phyloP scores from a whole-genome alignment of 2,113 vertebrate species.

The Hiodon alosoides region DNA sequence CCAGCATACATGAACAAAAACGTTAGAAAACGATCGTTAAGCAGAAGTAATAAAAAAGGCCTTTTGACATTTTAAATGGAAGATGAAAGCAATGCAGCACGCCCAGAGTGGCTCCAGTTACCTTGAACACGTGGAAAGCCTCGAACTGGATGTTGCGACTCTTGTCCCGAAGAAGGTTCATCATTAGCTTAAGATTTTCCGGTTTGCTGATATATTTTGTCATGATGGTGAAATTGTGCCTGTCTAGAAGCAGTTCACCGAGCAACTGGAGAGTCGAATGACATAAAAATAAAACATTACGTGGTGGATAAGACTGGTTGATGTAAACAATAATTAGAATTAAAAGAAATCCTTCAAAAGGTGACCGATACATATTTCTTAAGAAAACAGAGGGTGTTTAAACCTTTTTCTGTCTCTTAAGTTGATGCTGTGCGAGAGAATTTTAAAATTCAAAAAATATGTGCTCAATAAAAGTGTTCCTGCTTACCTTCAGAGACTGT shows the following conservation, averaged over 20 bases:
- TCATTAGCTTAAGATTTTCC: constrained; percentile 81
- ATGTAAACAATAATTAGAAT: background rate
- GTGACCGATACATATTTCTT: no score
- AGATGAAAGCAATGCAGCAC: background rate
- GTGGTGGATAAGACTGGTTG: background rate
- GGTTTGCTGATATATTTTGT: constrained; percentile 83
- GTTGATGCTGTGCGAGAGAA: background rate
- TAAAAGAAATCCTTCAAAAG: no score
- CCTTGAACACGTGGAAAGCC: constrained; percentile 83
- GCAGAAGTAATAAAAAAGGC: background rate
- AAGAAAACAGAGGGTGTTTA: no score
- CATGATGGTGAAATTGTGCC: constrained; percentile 83
- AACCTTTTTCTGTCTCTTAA: background rate
- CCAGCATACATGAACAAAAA: no score
- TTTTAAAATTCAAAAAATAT: background rate
- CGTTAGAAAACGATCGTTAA: background rate
- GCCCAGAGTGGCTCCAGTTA: constrained; percentile 28
- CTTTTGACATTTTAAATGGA: background rate
- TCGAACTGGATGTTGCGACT: constrained; percentile 83
- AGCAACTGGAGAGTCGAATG: constrained; percentile 59
- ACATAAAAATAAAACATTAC: background rate
- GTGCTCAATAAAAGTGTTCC: background rate
- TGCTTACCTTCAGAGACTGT: constrained; percentile 75
- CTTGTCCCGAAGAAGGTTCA: constrained; percentile 81
- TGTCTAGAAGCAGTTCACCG: constrained; percentile 73